Conservation (phyloP, 2,888 invertebrate genomes). For the Acleris laterana region DNA sequence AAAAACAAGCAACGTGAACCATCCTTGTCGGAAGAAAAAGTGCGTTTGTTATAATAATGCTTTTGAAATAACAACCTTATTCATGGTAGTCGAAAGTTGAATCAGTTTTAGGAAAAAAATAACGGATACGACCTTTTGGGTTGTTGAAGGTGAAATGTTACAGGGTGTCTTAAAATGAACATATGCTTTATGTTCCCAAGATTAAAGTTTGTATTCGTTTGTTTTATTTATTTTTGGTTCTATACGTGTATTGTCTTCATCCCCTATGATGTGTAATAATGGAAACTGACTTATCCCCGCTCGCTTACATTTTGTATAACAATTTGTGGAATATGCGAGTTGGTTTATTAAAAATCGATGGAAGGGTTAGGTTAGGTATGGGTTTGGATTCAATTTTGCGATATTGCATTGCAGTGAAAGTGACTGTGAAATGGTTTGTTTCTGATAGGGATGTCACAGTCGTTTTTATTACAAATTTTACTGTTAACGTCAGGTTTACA, state of each 20-base stretch:
- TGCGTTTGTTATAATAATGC: too few species aligned
- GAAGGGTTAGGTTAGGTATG: conserved; percentile 25
- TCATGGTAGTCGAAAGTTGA: too few species aligned
- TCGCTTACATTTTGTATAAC: conserved; percentile 36
- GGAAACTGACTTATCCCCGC: conserved; percentile 36
- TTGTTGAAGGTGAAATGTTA: conserved; percentile 4
- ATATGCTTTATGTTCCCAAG: conserved; percentile 10
- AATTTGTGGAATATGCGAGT: conserved; percentile 35
- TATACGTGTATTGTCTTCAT: conserved; percentile 36
- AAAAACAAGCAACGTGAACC: not conserved
- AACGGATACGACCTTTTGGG: too few species aligned
- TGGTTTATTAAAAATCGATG: conserved; percentile 35
- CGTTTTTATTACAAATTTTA: not conserved
- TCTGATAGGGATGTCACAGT: not conserved
- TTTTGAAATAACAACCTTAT: too few species aligned
- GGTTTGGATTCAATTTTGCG: conserved; percentile 23
- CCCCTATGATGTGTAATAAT: conserved; percentile 38
- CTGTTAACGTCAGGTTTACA: too few species aligned
- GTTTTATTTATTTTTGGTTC: conserved; percentile 22
- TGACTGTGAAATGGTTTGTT: conserved; percentile 16
- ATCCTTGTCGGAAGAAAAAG: too few species aligned
- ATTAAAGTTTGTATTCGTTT: conserved; percentile 27
- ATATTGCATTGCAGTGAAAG: conserved; percentile 15
- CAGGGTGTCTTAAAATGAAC: conserved; percentile 18
- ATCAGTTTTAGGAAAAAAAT: too few species aligned